Percentiles rank a stretch among this genome's conserved stretches.
Conservation (phyloP, 2,888 invertebrate genomes). For the Bimastos eiseni region DNA sequence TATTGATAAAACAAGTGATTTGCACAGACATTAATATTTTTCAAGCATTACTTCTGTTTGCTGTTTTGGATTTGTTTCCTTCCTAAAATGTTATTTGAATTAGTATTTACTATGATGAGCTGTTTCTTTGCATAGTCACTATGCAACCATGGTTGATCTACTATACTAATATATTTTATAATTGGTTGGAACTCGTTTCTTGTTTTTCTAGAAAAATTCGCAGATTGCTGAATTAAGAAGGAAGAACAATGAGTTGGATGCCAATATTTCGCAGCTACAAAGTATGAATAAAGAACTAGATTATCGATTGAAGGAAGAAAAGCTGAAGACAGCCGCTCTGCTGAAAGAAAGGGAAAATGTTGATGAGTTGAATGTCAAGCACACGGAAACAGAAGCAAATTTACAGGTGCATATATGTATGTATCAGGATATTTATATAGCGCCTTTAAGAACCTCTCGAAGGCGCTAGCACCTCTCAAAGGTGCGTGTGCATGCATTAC, state of each 20-base stretch:
- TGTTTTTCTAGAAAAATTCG: background rate
- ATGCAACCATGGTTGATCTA: background rate
- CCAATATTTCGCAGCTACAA: background rate
- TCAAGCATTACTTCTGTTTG: no score
- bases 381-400: background rate
- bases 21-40: no score
- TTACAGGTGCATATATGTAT: background rate
- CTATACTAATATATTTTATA: background rate
- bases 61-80: no score
- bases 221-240: background rate
- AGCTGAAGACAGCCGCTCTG: background rate
- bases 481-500: no score
- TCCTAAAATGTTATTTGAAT: background rate
- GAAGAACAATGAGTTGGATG: background rate
- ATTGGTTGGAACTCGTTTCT: background rate
- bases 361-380: conserved; percentile 4
- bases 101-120: background rate
- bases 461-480: no score
- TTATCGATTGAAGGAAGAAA: background rate
- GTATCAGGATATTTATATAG: no score
- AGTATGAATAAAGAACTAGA: conserved; percentile 2
- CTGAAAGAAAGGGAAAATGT: conserved; percentile 3
- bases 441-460: no score
- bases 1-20: no score
- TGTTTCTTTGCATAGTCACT: background rate